Base-by-base conservation (phyloP, 1,140 invertebrate species). In the Oppia nitens region DNA sequence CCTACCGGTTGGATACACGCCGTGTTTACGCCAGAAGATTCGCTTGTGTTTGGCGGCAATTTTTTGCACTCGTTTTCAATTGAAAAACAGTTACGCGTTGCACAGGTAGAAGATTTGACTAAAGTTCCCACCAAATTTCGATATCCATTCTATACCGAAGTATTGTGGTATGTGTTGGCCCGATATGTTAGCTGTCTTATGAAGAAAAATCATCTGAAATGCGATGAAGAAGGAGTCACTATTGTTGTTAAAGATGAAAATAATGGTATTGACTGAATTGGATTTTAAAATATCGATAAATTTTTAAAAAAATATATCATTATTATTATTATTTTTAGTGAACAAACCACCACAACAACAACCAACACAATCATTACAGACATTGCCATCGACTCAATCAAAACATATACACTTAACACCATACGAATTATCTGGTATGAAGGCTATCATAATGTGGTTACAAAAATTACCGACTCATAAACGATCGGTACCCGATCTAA, bases 1-100 rank as follows among this genome's bases (percentile, higher is more conserved):
- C 92, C 92, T 50, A 89, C 89, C 55, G 92, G 92, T 14, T 98
- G 94, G 94, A 97, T 98, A 64, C 94, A 98, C 74, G 91, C 92
- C 3, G 94, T 98, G 0, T 95, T 90, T 69, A 98, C 94, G 0
- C 90, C 91, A 1, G 81, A 83, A 55, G 93, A 98, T 71, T 93
- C 91, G 0, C 72, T 98, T 0, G 93, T 98, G 1, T 97, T 98
- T 76, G 94, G 94, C 9, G 94, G 94, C 0, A 98, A 98, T 73
- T 98, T 98, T 73, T 74, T 98, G 11, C 93, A 97, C 69, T 89
- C 84, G 63, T 95, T 90, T 71, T 88, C 89, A 25, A 75, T 80
- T 59, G 73, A 76, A 59, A 74, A 72, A 57, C 75, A 75, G 62
- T 66, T 81, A 79, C 66, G 74, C 54, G 88, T 93, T 6, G 85